Evolutionary conservation across 2,888 invertebrate genomes (phyloP).

Genomic region (Drosophila merina): DNA sequence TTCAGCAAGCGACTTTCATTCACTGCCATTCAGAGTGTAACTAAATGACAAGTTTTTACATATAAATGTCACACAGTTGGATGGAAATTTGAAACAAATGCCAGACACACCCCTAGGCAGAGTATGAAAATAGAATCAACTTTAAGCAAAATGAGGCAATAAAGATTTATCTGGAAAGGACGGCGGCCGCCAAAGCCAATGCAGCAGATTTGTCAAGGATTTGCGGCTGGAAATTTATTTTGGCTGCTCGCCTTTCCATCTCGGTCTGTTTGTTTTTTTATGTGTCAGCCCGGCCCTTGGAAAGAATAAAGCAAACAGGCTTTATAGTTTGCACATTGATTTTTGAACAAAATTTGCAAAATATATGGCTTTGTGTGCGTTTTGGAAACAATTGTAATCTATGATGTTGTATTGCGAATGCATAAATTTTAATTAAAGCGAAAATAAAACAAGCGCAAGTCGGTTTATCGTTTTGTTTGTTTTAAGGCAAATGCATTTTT

Average conservation of each 20-base stretch:
- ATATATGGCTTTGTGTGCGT: slow-evolving; percentile 21
- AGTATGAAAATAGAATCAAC: slow-evolving; percentile 62
- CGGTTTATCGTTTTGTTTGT: slow-evolving; percentile 15
- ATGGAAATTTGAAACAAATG: background rate
- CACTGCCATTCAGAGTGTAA: no score
- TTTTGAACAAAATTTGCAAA: slow-evolving; percentile 23
- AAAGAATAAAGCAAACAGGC: slow-evolving; percentile 35
- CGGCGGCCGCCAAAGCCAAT: slow-evolving; percentile 53
- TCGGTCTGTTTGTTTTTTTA: slow-evolving; percentile 23
- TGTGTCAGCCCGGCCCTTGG: slow-evolving; percentile 4
- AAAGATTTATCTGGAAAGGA: slow-evolving; percentile 72
- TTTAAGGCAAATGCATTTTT: slow-evolving; percentile 4
- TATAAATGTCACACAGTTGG: background rate
- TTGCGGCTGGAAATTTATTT: slow-evolving; percentile 73
- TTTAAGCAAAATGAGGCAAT: slow-evolving; percentile 76
- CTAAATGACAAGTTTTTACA: background rate
- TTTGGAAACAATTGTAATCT: slow-evolving; percentile 51
- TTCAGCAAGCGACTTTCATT: background rate
- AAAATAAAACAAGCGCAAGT: slow-evolving; percentile 41
- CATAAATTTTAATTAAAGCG: slow-evolving; percentile 72
- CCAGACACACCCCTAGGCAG: slow-evolving; percentile 27
- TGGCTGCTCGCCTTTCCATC: slow-evolving; percentile 36
- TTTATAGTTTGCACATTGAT: slow-evolving; percentile 37
- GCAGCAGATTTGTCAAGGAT: slow-evolving; percentile 77
- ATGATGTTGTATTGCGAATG: slow-evolving; percentile 56